These are phyloP conservation scores for Equus przewalskii DNA, from an alignment of 2,113 vertebrate genomes.

Conservation along the genomic window DNA sequence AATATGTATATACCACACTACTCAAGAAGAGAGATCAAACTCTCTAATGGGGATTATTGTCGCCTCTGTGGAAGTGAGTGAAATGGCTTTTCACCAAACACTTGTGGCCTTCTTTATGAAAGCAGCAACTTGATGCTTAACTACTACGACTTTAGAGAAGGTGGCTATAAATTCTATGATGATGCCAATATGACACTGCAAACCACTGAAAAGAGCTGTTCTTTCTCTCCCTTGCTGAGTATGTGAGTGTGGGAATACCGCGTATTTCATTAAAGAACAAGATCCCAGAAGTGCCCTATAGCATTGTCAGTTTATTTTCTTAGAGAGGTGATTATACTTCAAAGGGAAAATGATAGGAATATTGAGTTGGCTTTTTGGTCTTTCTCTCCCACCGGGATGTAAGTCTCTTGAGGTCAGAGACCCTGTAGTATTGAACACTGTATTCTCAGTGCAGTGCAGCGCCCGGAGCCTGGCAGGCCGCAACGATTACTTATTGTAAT, in stretches of 20 bases:
- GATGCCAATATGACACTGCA: background rate
- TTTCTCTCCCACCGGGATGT: background rate
- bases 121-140: background rate
- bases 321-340: background rate
- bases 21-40: background rate
- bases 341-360: background rate
- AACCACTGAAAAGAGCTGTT: background rate
- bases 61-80: background rate
- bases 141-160: background rate
- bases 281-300: background rate
- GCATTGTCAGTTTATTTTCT: background rate
- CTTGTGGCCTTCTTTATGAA: background rate
- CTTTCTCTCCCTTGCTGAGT: background rate
- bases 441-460: rapidly evolving
- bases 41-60: background rate
- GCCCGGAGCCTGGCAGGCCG: background rate
- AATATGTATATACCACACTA: background rate
- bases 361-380: background rate
- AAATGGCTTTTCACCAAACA: background rate
- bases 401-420: background rate
- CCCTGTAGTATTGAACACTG: background rate
- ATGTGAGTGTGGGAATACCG: background rate
- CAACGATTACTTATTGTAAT: background rate
- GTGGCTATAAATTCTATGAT: background rate
- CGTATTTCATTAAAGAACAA: background rate